Conservation (phyloP, 1,140 invertebrate genomes). For the Trachymyrmex cornetzi region DNA sequence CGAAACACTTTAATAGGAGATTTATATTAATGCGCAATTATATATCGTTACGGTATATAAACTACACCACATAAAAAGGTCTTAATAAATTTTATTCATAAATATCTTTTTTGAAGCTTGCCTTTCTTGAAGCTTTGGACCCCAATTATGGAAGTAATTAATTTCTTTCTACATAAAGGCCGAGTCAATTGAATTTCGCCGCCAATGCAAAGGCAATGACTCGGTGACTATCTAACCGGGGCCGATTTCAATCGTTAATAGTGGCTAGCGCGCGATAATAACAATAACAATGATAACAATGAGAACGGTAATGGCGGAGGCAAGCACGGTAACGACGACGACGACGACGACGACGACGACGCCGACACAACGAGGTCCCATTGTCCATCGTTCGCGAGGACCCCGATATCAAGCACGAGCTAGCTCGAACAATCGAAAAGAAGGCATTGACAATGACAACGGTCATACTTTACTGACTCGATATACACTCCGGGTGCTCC, state of each 20-base stretch:
- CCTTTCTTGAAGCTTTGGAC: neutral
- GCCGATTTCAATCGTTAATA: constrained; percentile 74
- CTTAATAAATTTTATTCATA: neutral
- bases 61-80: neutral
- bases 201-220: constrained; percentile 69
- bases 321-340: constrained; percentile 64
- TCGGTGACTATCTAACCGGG: constrained; percentile 47
- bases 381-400: constrained; percentile 64
- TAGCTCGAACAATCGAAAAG: constrained; percentile 76
- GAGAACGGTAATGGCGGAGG: constrained; percentile 70
- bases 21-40: constrained; percentile 9
- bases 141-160: neutral
- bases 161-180: neutral
- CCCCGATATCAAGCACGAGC: constrained; percentile 76
- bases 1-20: neutral
- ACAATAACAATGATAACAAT: constrained; percentile 71
- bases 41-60: neutral
- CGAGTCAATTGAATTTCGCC: constrained; percentile 37
- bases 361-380: constrained; percentile 70
- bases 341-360: constrained; percentile 64
- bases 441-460: constrained; percentile 65
- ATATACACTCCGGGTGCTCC: constrained; percentile 26
- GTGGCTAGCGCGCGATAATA: constrained; percentile 64
- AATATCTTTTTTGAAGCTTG: neutral
- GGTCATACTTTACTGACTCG: constrained; percentile 73